Conservation (phyloP, 2,113 vertebrate species). For the Arizona elegans region DNA sequence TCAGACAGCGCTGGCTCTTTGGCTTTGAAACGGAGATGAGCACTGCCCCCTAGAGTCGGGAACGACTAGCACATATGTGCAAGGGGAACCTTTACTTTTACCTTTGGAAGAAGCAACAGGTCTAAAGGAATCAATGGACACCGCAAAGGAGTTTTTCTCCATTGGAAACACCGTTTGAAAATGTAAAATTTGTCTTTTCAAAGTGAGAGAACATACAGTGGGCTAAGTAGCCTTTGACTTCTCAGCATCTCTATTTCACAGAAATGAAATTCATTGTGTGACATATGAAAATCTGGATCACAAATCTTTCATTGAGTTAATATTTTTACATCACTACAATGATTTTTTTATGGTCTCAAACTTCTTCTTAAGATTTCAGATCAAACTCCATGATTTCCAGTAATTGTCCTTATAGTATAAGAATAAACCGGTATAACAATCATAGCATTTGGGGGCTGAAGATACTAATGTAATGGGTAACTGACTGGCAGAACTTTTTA, state of each 20-base stretch:
- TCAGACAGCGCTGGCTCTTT: no score
- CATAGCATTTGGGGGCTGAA: slow-evolving; percentile 56
- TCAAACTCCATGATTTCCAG: slow-evolving; percentile 23
- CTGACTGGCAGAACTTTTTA: slow-evolving; percentile 49
- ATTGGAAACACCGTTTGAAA: not conserved
- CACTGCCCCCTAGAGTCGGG: no score
- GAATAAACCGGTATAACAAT: slow-evolving; percentile 49
- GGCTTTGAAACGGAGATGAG: no score
- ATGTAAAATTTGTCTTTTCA: not conserved
- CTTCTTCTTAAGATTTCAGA: slow-evolving; percentile 14
- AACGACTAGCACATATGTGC: no score
- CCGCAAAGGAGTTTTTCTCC: not conserved
- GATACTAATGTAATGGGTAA: slow-evolving; percentile 45
- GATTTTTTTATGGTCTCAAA: slow-evolving; percentile 16
- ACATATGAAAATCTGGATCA: slow-evolving; percentile 30
- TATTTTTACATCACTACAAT: not conserved
- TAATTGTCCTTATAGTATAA: slow-evolving; percentile 35
- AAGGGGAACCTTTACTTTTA: no score
- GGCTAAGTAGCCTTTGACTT: not conserved
- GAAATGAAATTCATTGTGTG: slow-evolving; percentile 3
- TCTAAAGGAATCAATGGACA: not conserved
- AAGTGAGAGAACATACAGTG: not conserved
- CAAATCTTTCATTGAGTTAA: slow-evolving; percentile 19
- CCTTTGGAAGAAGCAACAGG: not conserved
- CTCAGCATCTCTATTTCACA: not conserved